Evolutionary conservation across 2,797 vertebrate species (phyloP).

Genomic region (Danio kyathit): DNA sequence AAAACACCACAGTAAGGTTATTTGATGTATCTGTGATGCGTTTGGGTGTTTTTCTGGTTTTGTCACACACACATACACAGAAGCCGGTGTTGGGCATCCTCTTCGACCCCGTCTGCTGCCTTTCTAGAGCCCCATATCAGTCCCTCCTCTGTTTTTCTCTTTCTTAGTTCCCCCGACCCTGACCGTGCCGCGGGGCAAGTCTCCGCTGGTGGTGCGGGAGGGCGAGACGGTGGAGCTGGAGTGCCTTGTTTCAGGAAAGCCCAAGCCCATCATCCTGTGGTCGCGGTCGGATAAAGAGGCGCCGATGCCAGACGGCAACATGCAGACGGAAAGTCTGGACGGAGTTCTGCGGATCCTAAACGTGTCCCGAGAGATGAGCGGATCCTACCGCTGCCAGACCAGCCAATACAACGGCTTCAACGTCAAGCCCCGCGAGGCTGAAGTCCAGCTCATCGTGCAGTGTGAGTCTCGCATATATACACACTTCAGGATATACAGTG

Average conservation of each 20-base stretch:
- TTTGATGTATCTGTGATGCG: no score
- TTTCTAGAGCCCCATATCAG: conserved; percentile 88
- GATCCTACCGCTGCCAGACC: conserved; percentile 91
- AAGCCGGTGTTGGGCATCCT: conserved; percentile 63
- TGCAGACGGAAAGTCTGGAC: conserved; percentile 91
- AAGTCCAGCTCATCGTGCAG: conserved; percentile 92
- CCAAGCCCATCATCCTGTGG: conserved; percentile 97
- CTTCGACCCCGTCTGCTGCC: conserved; percentile 70
- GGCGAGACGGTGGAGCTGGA: conserved; percentile 95
- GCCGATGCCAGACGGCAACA: conserved; percentile 90
- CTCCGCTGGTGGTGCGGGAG: conserved; percentile 89
- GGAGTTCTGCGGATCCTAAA: conserved; percentile 90
- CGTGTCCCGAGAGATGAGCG: conserved; percentile 90
- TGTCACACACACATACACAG: no score
- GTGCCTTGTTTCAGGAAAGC: conserved; percentile 97
- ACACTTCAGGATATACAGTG: no score
- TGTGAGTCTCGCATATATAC: conserved; percentile 37
- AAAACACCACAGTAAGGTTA: no score
- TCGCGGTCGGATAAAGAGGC: conserved; percentile 91
- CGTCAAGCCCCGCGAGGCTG: conserved; percentile 90
- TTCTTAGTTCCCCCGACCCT: conserved; percentile 97
- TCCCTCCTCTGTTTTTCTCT: conserved; percentile 83
- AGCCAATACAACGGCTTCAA: conserved; percentile 99
- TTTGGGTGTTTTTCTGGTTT: no score
- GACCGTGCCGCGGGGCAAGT: conserved; percentile 92